Percentiles rank a stretch among this genome's conserved stretches.
These are phyloP conservation scores for Lymantria monacha DNA, from an alignment of 2,888 invertebrate genomes.

Conservation along the genomic window DNA sequence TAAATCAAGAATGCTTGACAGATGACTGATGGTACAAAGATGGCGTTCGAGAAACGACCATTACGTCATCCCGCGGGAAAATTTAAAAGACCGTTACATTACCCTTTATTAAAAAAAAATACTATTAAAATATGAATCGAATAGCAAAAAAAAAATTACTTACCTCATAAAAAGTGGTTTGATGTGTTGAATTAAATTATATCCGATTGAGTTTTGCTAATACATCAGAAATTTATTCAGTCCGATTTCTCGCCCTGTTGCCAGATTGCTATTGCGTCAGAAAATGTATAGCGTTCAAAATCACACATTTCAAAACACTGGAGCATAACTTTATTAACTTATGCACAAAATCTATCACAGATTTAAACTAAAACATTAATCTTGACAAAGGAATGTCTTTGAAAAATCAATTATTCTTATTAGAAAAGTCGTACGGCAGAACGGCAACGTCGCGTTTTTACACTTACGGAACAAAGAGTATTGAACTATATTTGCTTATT, in stretches of 20 bases:
- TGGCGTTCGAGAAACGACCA: constrained; percentile 51
- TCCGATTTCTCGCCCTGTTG: constrained; percentile 72
- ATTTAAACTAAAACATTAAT: constrained; percentile 18
- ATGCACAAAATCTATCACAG: constrained; percentile 31
- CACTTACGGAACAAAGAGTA: constrained; percentile 53
- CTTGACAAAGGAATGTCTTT: constrained; percentile 5
- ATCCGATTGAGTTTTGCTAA: constrained; percentile 55
- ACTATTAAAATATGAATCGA: not conserved
- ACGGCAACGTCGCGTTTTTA: constrained; percentile 71
- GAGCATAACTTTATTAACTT: constrained; percentile 56
- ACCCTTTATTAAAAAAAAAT: constrained; percentile 12
- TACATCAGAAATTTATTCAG: constrained; percentile 65
- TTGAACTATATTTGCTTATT: constrained; percentile 6
- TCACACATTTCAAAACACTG: constrained; percentile 71
- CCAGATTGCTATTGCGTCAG: constrained; percentile 80
- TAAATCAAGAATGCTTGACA: constrained; percentile 58
- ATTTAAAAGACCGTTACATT: constrained; percentile 56
- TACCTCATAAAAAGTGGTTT: constrained; percentile 63
- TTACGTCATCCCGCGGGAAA: constrained; percentile 78
- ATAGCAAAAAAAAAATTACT: constrained; percentile 36
- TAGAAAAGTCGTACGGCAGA: constrained; percentile 47
- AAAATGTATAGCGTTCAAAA: constrained; percentile 66
- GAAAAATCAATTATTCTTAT: constrained; percentile 19
- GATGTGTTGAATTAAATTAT: constrained; percentile 45
- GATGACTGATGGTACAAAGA: constrained; percentile 70